A percentile compares a stretch with the other conserved stretches of the same genome.
Conservation (phyloP, 1,140 invertebrate genomes). For the Chelonus insularis region DNA sequence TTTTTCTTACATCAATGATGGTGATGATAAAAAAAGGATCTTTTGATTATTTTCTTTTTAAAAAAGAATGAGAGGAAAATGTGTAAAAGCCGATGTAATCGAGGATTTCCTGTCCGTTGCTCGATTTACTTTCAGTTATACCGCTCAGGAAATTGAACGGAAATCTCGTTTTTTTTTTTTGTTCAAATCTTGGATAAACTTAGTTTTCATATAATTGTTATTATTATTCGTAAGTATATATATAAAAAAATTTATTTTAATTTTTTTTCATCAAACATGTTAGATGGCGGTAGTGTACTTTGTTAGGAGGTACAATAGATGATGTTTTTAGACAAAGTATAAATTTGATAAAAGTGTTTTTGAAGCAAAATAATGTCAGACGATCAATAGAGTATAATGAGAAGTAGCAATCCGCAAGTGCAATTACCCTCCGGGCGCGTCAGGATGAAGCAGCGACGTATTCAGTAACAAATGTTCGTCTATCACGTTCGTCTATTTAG, state of each 20-base stretch:
- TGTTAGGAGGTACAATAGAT: no score
- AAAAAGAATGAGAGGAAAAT: not conserved
- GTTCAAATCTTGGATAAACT: not conserved
- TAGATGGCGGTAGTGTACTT: not conserved
- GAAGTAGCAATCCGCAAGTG: slow-evolving; percentile 10
- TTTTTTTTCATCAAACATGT: not conserved
- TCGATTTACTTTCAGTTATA: slow-evolving; percentile 6
- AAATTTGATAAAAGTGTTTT: not conserved
- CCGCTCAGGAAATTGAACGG: not conserved
- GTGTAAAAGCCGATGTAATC: slow-evolving; percentile 9
- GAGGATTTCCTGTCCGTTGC: slow-evolving; percentile 11
- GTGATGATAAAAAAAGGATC: no score
- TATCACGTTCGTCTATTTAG: slow-evolving; percentile 11
- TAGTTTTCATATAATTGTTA: not conserved
- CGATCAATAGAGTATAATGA: slow-evolving; percentile 8
- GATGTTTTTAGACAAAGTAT: no score
- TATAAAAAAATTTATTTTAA: no score
- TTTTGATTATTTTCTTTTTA: not conserved
- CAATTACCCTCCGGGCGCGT: slow-evolving; percentile 13
- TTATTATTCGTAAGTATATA: no score
- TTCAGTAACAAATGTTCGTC: slow-evolving; percentile 15
- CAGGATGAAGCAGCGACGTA: slow-evolving; percentile 16
- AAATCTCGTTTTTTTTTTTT: not conserved
- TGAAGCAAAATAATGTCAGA: not conserved
- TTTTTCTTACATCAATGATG: not conserved